Conservation (phyloP, 2,888 invertebrate species). For the Opisthograptis luteolata region DNA sequence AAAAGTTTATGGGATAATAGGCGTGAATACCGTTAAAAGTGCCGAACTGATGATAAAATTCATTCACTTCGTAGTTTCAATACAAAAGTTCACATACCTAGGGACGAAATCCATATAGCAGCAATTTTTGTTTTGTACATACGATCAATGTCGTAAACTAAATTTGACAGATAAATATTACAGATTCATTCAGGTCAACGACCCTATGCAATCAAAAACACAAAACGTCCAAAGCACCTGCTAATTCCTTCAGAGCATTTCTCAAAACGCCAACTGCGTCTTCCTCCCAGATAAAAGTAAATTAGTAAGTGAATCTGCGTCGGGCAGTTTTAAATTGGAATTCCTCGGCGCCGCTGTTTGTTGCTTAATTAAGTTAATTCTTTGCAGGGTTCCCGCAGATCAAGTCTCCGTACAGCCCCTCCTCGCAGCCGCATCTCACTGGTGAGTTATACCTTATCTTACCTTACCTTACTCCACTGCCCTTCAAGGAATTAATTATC, state of each 20-base stretch:
- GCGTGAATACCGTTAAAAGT: no score
- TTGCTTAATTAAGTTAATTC: constrained; percentile 56
- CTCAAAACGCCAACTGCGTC: constrained; percentile 15
- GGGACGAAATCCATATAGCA: no score
- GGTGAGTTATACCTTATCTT: no score
- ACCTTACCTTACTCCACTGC: constrained; percentile 7
- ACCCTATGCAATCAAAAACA: neutral
- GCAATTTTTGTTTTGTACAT: no score
- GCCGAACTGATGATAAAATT: no score
- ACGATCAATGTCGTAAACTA: no score
- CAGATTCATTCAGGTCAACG: neutral
- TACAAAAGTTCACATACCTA: no score
- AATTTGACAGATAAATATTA: no score
- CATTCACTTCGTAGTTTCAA: no score
- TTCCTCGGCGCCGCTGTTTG: constrained; percentile 55
- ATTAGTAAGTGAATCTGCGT: constrained; percentile 32
- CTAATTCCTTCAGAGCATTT: constrained; percentile 1
- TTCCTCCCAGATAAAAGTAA: constrained; percentile 12
- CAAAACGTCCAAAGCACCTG: neutral
- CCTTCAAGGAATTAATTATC: neutral
- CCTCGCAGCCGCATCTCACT: constrained; percentile 84
- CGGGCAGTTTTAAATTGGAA: constrained; percentile 57
- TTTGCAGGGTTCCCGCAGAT: constrained; percentile 86
- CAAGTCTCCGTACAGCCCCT: constrained; percentile 86
- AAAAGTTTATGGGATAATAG: no score